Evolutionary conservation across 2,888 invertebrate species (phyloP).

Genomic region (Shargacucullia verbasci): DNA sequence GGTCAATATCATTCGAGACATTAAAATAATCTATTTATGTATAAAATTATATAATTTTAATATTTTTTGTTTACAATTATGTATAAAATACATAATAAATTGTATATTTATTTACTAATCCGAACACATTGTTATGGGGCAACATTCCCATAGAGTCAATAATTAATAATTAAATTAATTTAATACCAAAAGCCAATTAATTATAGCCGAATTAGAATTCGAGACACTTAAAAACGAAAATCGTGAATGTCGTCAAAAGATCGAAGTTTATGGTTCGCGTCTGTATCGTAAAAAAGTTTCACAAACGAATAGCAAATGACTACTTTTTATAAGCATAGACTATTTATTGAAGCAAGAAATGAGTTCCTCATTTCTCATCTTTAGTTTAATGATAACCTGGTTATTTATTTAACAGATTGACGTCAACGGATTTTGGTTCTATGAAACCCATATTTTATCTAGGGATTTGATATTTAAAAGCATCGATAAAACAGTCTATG

Average conservation of each 20-base stretch:
- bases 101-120: slow-evolving; percentile 56
- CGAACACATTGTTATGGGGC: slow-evolving; percentile 61
- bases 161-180: slow-evolving; percentile 38
- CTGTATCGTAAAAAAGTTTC: slow-evolving; percentile 23
- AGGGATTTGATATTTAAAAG: too few relatives aligned
- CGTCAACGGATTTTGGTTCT: too few relatives aligned
- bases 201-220: slow-evolving; percentile 40
- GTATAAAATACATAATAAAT: slow-evolving; percentile 51
- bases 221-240: slow-evolving; percentile 49
- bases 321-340: slow-evolving; percentile 36
- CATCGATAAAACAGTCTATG: slow-evolving; percentile 33
- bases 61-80: slow-evolving; percentile 39
- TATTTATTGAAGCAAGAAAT: slow-evolving; percentile 8
- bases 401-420: too few relatives aligned
- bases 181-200: slow-evolving; percentile 48
- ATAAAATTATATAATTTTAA: slow-evolving; percentile 28
- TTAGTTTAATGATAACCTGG: too few relatives aligned
- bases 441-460: too few relatives aligned
- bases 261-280: slow-evolving; percentile 23
- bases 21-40: slow-evolving; percentile 4
- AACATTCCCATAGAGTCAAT: slow-evolving; percentile 53
- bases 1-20: slow-evolving; percentile 27
- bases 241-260: slow-evolving; percentile 33
- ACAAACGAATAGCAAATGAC: slow-evolving; percentile 11
- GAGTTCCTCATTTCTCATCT: too few relatives aligned